Evolutionary conservation across 2,113 vertebrate genomes (phyloP).

Genomic region (Scortum barcoo): DNA sequence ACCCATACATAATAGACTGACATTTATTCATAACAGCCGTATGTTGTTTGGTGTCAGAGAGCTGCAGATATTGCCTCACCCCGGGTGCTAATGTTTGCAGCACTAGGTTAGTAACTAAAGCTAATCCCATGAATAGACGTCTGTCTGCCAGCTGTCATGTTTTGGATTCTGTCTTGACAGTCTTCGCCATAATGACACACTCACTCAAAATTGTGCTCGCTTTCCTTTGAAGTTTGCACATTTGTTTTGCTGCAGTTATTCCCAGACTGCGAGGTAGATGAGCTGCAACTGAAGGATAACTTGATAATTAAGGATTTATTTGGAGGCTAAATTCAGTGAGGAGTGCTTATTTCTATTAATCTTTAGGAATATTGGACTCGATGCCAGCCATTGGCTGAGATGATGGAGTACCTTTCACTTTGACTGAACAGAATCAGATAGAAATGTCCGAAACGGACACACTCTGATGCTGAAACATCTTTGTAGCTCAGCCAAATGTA

Average conservation of each 20-base stretch:
- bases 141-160: conserved; percentile 69
- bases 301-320: conserved; percentile 19
- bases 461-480: conserved; percentile 18
- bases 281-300: conserved; percentile 12
- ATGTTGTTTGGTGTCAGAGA: conserved; percentile 12
- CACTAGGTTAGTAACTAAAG: conserved; percentile 26
- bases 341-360: not conserved
- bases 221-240: conserved; percentile 51
- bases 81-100: conserved; percentile 22
- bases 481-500: conserved; percentile 38
- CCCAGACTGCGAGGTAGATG: conserved; percentile 9
- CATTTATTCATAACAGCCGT: not conserved
- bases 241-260: conserved; percentile 53
- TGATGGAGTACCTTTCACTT: not conserved
- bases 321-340: not conserved
- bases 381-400: not conserved
- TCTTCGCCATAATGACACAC: conserved; percentile 20
- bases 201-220: conserved; percentile 36
- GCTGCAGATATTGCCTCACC: conserved; percentile 38
- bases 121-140: conserved; percentile 42
- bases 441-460: conserved; percentile 1
- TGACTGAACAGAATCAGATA: not conserved
- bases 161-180: conserved; percentile 54
- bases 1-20: conserved; percentile 15
- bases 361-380: not conserved